Base-by-base conservation (phyloP, 2,888 invertebrate genomes). In the Ephialtes manifestator region DNA sequence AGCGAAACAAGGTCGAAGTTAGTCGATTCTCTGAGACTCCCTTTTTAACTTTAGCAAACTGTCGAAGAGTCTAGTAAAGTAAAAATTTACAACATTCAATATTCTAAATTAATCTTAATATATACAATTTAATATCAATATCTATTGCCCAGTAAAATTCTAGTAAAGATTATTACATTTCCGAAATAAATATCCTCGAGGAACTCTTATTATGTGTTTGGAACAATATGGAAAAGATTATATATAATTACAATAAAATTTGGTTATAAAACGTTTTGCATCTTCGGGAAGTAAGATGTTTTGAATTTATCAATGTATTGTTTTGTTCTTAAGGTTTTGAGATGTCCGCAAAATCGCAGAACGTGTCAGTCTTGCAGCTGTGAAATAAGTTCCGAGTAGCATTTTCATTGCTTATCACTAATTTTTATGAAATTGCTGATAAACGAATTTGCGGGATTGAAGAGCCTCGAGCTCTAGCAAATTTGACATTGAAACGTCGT, bases 11-110 rank as follows among this genome's bases (percentile, higher is more conserved):
- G 83, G 78, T 78, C 79, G 31, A 53, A 51, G 39, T 72, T 81
- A 85, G 88, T 88, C 88, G 86, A 87, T 88, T 88, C 87, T 86
- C 81, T 81, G 87, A 86, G 87, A 82, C 87, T 87, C 84, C 83
- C 84, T 86, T 83, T 81, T 80, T 78, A 82, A 75, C 85, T 85
- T 85, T 13, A 13, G 28, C 28, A 8, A 39, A 15, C 15, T 24
- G 20, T 18, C 20, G 8, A 20, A 18, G 24, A 55, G 5, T 46
- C 46, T 13, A 4, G 15, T 15, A 18, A 51, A n/a, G 1, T 18
- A n/a, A n/a, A 7, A 5, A n/a, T 18, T 0, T n/a, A 7, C 3
- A 18, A 51, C 51, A 51, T 51, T n/a, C n/a, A 18, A 51, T 51
- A 51, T 51, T 18, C 1, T 1, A 7, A 7, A 51, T 18, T 5